Evolutionary conservation across 2,113 vertebrate genomes (phyloP).

Genomic region (Hypomesus transpacificus): DNA sequence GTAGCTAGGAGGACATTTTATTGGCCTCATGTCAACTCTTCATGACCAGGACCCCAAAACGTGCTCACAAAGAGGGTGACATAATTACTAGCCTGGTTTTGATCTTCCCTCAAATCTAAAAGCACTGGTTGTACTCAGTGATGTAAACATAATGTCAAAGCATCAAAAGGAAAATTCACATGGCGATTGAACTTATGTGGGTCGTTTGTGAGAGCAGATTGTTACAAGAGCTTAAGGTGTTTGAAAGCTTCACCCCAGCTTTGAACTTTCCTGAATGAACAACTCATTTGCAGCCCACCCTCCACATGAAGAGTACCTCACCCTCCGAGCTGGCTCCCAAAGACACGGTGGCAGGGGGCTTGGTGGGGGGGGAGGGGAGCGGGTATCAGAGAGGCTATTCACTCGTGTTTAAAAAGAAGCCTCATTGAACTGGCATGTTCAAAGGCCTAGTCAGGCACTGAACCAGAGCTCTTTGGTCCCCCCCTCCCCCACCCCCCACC

Average conservation of each 20-base stretch:
- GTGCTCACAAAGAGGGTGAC: too few relatives aligned
- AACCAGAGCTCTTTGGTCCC: conserved; percentile 38
- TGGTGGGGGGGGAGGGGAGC: background rate
- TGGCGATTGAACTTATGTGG: background rate
- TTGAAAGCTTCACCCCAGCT: conserved; percentile 26
- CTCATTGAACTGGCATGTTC: conserved; percentile 57
- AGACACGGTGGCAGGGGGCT: background rate
- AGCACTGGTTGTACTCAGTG: too few relatives aligned
- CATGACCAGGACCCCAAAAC: too few relatives aligned
- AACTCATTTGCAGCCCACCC: conserved; percentile 41
- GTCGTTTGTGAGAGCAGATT: background rate
- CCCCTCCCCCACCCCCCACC: background rate
- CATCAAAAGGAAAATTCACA: too few relatives aligned
- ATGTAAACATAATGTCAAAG: too few relatives aligned
- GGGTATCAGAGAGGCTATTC: conserved; percentile 60
- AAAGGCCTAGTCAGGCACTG: conserved; percentile 56
- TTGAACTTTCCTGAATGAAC: conserved; percentile 30
- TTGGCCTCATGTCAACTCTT: too few relatives aligned
- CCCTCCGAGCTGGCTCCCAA: background rate
- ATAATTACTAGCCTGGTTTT: too few relatives aligned
- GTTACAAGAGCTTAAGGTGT: conserved; percentile 13
- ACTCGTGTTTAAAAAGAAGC: conserved; percentile 56
- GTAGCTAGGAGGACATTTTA: too few relatives aligned
- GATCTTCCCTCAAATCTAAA: too few relatives aligned
- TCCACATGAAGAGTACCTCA: conserved; percentile 59